These are phyloP conservation scores for Coregonus suidteri DNA, from an alignment of 2,797 vertebrate species.

Conservation along the genomic window DNA sequence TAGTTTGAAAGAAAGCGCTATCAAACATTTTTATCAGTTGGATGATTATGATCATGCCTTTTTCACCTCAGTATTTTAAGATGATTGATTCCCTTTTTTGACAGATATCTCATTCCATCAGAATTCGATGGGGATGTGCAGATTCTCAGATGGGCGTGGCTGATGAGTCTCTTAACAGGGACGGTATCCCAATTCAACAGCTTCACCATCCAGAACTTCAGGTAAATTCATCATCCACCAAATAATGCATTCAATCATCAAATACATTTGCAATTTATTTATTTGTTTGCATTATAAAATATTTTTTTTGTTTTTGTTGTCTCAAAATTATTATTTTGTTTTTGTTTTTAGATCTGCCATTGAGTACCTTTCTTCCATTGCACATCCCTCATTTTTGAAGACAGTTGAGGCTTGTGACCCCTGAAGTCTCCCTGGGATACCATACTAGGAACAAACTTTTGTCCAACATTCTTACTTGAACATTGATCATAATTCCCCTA, in stretches of 20 bases:
- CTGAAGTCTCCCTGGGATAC: conserved; percentile 72
- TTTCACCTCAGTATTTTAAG: neutral
- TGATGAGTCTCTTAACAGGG: conserved; percentile 35
- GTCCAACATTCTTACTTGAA: conserved; percentile 51
- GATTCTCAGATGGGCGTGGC: conserved; percentile 38
- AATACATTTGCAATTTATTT: conserved; percentile 32
- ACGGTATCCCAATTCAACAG: conserved; percentile 53
- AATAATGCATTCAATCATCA: conserved; percentile 18
- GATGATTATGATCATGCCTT: neutral
- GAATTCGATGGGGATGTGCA: conserved; percentile 45
- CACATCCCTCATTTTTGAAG: conserved; percentile 71
- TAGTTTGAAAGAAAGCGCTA: neutral
- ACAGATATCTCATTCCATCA: conserved; percentile 60
- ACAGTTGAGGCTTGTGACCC: conserved; percentile 66
- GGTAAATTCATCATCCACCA: conserved; percentile 54
- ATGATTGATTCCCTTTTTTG: conserved; percentile 33
- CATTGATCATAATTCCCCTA: conserved; percentile 26
- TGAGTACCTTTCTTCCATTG: conserved; percentile 70
- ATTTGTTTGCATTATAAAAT: conserved; percentile 21
- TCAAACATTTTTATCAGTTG: neutral
- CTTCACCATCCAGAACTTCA: conserved; percentile 42
- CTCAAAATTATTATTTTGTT: conserved; percentile 56
- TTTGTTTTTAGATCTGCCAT: conserved; percentile 77
- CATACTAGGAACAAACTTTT: conserved; percentile 62
- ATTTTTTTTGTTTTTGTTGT: no score